Evolutionary conservation across 1,140 invertebrate genomes (phyloP), one percentile per base, ranked within the genome.

Genomic region (Eupeodes corollae): DNA sequence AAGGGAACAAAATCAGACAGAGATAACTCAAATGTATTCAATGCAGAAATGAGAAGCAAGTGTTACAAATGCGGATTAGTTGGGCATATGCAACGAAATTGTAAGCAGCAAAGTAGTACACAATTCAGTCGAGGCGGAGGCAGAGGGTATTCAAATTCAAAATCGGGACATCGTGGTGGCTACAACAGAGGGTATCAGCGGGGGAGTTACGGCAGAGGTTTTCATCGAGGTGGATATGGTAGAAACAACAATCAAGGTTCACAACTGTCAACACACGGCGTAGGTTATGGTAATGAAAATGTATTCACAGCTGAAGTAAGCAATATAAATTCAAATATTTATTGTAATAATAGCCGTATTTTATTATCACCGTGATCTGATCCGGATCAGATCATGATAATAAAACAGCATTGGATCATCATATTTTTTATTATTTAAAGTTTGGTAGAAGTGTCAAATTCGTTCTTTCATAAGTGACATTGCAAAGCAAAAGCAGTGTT

Each of bases 11-110:
- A 13, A 8, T 16, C 11, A 42, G 40, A 26, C 15, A 16, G 21
- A 42, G 16, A 42, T 42, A 35, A 31, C 35, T 30, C 31, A 45
- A 45, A 63, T 48, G 57, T 67, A 6, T 56, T 66, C 1, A 63
- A 64, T 52, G 11, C 16, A 9, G 61, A 37, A 37, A n/a, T 45
- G 32, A 16, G 13, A 31, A 32, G 12, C n/a, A 33, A 45, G 33
- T 31, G 44, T 35, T 45, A 12, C 16, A n/a, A 34, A 13, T 45
- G 32, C 33, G 34, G 34, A 9, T 13, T 16, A 15, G 21, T 16
- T 19, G 44, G 44, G 3, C 44, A 45, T 19, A 32, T 14, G 5
- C 26, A 45, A 21, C 11, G 31, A 37, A 12, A 45, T 34, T 45
- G 44, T 31, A 16, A 13, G 30, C n/a, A n/a, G n/a, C 15, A 43